Evolutionary conservation across 2,797 vertebrate genomes (phyloP).

Genomic region (Cyprinella venusta): DNA sequence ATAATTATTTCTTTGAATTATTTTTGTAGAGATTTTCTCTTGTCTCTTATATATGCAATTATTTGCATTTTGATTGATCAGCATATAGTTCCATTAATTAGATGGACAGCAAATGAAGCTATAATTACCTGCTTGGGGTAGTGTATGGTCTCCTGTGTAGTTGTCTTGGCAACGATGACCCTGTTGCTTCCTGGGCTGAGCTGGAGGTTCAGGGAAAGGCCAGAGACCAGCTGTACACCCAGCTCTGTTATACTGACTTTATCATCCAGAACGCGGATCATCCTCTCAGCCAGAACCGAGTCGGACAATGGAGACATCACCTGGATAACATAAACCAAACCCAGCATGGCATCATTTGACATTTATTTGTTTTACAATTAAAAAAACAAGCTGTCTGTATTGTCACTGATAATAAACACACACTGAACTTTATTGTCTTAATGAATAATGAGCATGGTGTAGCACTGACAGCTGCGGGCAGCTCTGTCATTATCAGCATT

Average conservation of each 20-base stretch:
- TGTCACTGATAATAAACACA: constrained; percentile 6
- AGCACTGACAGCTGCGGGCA: not conserved
- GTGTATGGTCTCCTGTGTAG: constrained; percentile 83
- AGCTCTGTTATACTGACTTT: constrained; percentile 84
- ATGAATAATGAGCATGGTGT: not conserved
- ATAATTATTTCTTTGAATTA: not conserved
- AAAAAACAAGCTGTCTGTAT: not conserved
- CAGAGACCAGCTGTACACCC: constrained; percentile 83
- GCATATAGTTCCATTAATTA: constrained; percentile 9
- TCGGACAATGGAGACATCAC: constrained; percentile 85
- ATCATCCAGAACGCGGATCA: constrained; percentile 83
- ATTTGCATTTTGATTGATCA: constrained; percentile 2
- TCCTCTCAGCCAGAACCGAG: constrained; percentile 86
- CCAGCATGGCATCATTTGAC: not conserved
- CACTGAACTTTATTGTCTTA: constrained; percentile 10
- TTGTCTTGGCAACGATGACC: constrained; percentile 79
- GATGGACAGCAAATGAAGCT: constrained; percentile 45
- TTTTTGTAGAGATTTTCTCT: not conserved
- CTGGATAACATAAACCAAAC: constrained; percentile 62
- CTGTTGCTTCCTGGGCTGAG: constrained; percentile 71
- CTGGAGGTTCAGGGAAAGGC: constrained; percentile 80
- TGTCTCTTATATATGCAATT: not conserved
- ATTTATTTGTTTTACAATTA: not conserved
- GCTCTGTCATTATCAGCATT: constrained; percentile 34
- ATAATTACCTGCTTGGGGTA: constrained; percentile 84